Evolutionary conservation across 2,113 vertebrate genomes (phyloP).

Genomic region (Myotis davidii): DNA sequence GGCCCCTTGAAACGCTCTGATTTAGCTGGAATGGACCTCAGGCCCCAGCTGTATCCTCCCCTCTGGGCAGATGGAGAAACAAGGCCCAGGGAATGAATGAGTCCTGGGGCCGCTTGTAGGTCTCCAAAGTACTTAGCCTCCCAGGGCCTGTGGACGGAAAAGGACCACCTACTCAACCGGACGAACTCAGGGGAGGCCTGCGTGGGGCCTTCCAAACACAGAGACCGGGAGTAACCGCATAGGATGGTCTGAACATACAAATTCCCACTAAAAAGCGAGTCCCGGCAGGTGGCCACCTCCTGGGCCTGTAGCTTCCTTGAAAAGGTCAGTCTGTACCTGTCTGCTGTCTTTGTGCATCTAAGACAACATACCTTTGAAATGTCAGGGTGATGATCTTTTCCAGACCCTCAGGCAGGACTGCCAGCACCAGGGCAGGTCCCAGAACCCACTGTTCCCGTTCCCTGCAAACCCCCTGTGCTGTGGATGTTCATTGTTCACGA

Average conservation of each 20-base stretch:
- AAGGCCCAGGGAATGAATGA: neutral
- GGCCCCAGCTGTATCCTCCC: neutral
- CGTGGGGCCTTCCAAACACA: neutral
- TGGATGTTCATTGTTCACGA: neutral
- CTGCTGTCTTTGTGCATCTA: neutral
- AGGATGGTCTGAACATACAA: too few species aligned
- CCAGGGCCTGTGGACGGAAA: neutral
- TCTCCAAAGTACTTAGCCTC: neutral
- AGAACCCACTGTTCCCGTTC: neutral
- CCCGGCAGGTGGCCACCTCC: too few species aligned
- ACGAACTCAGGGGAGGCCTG: neutral
- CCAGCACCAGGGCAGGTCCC: neutral
- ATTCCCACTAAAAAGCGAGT: neutral
- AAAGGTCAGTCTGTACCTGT: neutral
- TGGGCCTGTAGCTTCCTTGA: neutral
- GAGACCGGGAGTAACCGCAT: too few species aligned
- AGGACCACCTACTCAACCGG: neutral
- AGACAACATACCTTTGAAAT: neutral
- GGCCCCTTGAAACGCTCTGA: neutral
- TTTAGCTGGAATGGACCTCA: neutral
- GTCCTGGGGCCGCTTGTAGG: rapidly evolving
- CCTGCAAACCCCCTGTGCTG: neutral
- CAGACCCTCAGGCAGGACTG: neutral
- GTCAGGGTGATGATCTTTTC: neutral
- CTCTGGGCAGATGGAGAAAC: neutral